These are phyloP conservation scores for Motacilla tschutschensis DNA, from an alignment of 2,113 vertebrate species.

Conservation along the genomic window DNA sequence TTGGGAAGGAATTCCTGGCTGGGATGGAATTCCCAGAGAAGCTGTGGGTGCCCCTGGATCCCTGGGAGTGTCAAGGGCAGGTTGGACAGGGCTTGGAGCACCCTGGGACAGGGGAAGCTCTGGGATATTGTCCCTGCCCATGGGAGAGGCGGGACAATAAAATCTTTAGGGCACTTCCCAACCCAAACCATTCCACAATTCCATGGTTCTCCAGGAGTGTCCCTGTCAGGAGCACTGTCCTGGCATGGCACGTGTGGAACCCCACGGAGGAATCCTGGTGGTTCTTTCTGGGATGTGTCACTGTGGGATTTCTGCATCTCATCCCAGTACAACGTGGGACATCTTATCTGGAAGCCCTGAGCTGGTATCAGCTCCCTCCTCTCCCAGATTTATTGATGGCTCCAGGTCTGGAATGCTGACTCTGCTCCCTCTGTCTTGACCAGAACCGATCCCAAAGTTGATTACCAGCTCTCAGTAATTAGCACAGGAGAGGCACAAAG, in stretches of 20 bases:
- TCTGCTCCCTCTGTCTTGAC: background rate
- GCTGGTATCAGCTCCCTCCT: background rate
- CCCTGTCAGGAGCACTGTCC: background rate
- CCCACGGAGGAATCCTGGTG: accelerated
- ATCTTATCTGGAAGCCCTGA: background rate
- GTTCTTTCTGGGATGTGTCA: too few relatives aligned
- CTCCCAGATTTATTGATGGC: background rate
- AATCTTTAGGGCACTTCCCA: background rate
- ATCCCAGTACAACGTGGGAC: accelerated
- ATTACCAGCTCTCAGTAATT: background rate
- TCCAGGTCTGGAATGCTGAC: background rate
- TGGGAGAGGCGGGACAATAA: background rate
- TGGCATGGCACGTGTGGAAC: accelerated
- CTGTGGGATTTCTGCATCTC: background rate
- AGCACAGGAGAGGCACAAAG: background rate
- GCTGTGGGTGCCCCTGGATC: background rate
- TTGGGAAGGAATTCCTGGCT: background rate
- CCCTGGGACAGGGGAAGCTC: accelerated
- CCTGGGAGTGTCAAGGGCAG: background rate
- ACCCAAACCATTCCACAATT: background rate
- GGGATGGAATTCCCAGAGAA: background rate
- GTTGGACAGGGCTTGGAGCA: background rate
- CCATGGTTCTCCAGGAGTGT: background rate
- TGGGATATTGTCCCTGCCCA: background rate
- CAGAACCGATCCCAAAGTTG: background rate